Evolutionary conservation across 2,888 invertebrate genomes (phyloP).

Genomic region (Papilio elwesi): DNA sequence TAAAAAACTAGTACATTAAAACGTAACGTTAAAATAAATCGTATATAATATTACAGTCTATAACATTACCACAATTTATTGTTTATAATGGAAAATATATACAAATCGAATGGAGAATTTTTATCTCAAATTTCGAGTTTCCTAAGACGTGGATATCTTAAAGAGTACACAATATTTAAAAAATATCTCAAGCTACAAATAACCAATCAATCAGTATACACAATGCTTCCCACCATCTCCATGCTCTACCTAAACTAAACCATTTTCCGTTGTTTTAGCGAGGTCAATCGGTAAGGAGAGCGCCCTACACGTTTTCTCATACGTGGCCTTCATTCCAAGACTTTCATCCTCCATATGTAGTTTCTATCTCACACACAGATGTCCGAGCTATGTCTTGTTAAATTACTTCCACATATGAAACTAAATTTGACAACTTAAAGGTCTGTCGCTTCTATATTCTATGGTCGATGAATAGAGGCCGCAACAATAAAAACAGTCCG

Average conservation of each 20-base stretch:
- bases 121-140: background rate
- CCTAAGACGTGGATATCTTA: no score
- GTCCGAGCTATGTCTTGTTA: background rate
- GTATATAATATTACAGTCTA: no score
- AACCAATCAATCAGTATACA: background rate
- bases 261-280: background rate
- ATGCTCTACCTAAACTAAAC: background rate
- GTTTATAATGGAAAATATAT: no score
- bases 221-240: no score
- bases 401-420: background rate
- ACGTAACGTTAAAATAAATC: background rate
- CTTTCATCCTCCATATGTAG: background rate
- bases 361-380: background rate
- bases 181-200: no score
- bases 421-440: background rate
- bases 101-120: no score
- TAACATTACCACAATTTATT: no score
- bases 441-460: conserved; percentile 6
- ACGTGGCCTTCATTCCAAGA: background rate
- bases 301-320: background rate
- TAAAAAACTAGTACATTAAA: background rate
- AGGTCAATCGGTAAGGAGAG: background rate
- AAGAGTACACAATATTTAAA: no score
- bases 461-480: conserved; percentile 61
- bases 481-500: conserved; percentile 75